Conservation (phyloP, 2,888 invertebrate species). For the Drosophila mettleri region DNA sequence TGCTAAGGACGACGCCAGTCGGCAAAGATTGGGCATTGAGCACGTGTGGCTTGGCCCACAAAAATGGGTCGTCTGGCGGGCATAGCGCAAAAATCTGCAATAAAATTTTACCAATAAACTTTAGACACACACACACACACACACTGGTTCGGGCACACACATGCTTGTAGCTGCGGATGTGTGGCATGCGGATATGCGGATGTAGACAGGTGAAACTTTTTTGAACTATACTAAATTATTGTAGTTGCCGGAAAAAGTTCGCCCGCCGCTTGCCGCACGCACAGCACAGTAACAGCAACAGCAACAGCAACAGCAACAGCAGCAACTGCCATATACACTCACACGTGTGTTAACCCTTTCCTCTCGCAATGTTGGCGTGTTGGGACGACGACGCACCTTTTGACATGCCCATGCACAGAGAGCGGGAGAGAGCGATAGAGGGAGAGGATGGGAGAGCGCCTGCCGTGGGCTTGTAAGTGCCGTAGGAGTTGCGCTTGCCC, state of each 20-base stretch:
- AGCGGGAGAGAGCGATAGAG: neutral
- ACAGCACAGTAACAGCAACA: constrained; percentile 9
- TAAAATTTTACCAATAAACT: constrained; percentile 79
- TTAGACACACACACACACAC: constrained; percentile 59
- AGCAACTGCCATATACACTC: constrained; percentile 31
- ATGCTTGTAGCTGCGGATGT: constrained; percentile 45
- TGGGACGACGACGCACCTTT: constrained; percentile 57
- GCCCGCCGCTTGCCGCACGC: constrained; percentile 35
- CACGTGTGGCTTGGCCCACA: constrained; percentile 33
- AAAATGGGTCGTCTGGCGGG: constrained; percentile 39
- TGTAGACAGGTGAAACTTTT: constrained; percentile 77
- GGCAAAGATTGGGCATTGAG: constrained; percentile 13
- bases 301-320: constrained; percentile 12
- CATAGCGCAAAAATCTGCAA: constrained; percentile 73
- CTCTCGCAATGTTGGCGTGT: constrained; percentile 17
- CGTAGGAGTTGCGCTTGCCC: constrained; percentile 15
- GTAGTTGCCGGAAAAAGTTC: constrained; percentile 74
- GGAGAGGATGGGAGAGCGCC: neutral
- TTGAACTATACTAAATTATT: constrained; percentile 79
- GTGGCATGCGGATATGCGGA: constrained; percentile 45
- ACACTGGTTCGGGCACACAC: constrained; percentile 39
- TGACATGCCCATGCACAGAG: constrained; percentile 53
- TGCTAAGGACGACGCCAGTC: constrained; percentile 4
- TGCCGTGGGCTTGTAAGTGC: constrained; percentile 14
- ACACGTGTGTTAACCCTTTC: constrained; percentile 8